These are phyloP conservation scores for Coracias cyanogaster DNA, from an alignment of 2,797 vertebrate genomes.

Conservation along the genomic window DNA sequence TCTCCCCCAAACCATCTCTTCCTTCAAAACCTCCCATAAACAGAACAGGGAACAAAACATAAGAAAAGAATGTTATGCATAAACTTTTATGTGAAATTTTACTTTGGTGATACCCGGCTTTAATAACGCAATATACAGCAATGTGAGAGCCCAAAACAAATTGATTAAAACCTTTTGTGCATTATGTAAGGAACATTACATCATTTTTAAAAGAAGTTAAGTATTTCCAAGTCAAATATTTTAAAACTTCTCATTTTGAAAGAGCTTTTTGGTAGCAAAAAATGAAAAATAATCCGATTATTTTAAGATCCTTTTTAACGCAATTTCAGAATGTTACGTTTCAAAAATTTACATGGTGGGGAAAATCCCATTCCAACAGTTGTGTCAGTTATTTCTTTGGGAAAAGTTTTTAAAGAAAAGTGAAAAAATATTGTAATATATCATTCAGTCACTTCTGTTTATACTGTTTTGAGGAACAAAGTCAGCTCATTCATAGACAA, in stretches of 20 bases:
- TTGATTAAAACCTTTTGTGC: not conserved
- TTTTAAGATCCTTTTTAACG: not conserved
- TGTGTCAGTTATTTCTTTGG: not conserved
- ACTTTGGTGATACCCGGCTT: not conserved
- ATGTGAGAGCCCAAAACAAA: not conserved
- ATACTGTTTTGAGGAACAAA: fast-evolving
- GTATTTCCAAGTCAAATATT: slow-evolving; percentile 10
- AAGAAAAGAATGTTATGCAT: not conserved
- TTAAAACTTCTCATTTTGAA: not conserved
- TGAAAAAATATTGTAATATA: not conserved
- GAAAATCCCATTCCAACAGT: not conserved
- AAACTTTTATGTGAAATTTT: not conserved
- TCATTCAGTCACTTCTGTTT: not conserved
- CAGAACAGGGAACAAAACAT: not conserved
- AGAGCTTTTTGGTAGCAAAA: not conserved
- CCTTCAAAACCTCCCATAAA: not conserved
- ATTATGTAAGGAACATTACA: not conserved
- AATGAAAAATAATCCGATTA: not conserved
- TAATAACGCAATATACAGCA: not conserved
- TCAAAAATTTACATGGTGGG: not conserved
- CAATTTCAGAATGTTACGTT: not conserved
- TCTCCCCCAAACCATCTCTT: not conserved
- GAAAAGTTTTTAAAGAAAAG: not conserved
- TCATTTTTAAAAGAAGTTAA: not conserved
- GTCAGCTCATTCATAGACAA: not conserved